Evolutionary conservation across 2,113 vertebrate genomes (phyloP), one percentile per base, ranked within the genome.

Genomic region (Amblyornis subalaris): DNA sequence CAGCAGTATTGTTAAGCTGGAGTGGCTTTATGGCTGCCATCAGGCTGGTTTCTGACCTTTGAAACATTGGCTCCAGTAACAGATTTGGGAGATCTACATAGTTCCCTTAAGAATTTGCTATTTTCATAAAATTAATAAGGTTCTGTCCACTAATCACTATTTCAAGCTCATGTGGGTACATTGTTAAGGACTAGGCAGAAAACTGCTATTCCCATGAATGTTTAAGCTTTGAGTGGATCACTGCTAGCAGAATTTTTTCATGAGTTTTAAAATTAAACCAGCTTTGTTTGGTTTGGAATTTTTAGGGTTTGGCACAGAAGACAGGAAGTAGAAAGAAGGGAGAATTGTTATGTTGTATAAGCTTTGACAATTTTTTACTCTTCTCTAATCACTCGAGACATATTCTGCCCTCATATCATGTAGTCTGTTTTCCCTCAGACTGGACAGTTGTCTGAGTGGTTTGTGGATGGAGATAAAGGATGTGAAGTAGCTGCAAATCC

Each of bases 21-120:
- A 50, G 36, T 10, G 40, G 40, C 23, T 93, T 67, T 76, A 58
- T 76, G 72, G 14, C 44, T 60, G 35, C 66, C 3, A 1, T 67
- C 79, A 88, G 47, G 57, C 25, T 94, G 72, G 10, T n/a, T 44
- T 93, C 75, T 94, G 81, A 89, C 81, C 90, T 94, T 91, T 87
- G 38, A 47, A 88, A 58, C 50, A 15, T 7, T 94, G 75, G 83
- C 62, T 92, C 10, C 10, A 4, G 6, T 51, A 24, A 31, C 9
- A 23, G 19, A 18, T 54, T 58, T 78, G 66, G 31, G 66, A 85
- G 47, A 40, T 65, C 17, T 29, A 11, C 21, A 2, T 22, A 47
- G 14, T 36, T 91, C 73, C 72, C 76, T 36, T 29, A 42, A 83
- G 75, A 70, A 85, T 38, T 48, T 33, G 33, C 40, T 51, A 0